phyloP scores from a whole-genome alignment of 2,797 vertebrate genomes.

The Enteromius thamalakanensis region DNA sequence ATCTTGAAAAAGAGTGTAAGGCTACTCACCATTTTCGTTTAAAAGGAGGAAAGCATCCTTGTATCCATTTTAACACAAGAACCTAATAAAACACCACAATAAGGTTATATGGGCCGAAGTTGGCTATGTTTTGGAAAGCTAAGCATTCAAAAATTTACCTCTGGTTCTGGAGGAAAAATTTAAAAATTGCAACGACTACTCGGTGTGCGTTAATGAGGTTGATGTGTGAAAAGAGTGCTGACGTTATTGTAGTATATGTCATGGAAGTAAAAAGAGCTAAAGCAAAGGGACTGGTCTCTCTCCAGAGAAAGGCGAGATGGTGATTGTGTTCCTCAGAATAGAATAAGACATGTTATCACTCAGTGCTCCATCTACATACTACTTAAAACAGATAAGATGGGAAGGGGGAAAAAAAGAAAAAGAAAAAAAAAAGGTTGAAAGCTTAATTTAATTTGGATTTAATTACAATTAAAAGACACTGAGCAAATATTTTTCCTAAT shows the following conservation, averaged over 20 bases:
- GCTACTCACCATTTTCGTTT: slow-evolving; percentile 76
- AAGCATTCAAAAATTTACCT: slow-evolving; percentile 70
- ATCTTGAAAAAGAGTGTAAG: neutral
- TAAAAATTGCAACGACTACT: slow-evolving; percentile 74
- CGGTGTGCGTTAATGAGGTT: slow-evolving; percentile 82
- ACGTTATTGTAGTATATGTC: slow-evolving; percentile 78
- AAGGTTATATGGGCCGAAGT: neutral
- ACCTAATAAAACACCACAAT: slow-evolving; percentile 68
- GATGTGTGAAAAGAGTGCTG: slow-evolving; percentile 74
- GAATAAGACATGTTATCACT: slow-evolving; percentile 84
- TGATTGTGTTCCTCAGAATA: slow-evolving; percentile 85
- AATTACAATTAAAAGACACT: neutral
- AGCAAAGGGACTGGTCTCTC: slow-evolving; percentile 86
- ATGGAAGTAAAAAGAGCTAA: slow-evolving; percentile 76
- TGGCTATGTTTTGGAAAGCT: neutral
- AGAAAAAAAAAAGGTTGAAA: too few relatives aligned
- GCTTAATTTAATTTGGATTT: neutral
- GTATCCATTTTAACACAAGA: slow-evolving; percentile 87
- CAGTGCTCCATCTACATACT: slow-evolving; percentile 87
- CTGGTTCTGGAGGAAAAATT: slow-evolving; percentile 76
- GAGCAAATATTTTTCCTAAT: neutral
- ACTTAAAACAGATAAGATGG: slow-evolving; percentile 68
- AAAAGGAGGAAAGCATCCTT: slow-evolving; percentile 84
- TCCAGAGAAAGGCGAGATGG: slow-evolving; percentile 86
- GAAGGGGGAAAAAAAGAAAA: too few relatives aligned